A percentile compares a stretch with the other conserved stretches of the same genome.
These are phyloP conservation scores for Patiria pectinifera DNA, from an alignment of 53 echinoderm and acorn worm genomes.

Conservation along the genomic window DNA sequence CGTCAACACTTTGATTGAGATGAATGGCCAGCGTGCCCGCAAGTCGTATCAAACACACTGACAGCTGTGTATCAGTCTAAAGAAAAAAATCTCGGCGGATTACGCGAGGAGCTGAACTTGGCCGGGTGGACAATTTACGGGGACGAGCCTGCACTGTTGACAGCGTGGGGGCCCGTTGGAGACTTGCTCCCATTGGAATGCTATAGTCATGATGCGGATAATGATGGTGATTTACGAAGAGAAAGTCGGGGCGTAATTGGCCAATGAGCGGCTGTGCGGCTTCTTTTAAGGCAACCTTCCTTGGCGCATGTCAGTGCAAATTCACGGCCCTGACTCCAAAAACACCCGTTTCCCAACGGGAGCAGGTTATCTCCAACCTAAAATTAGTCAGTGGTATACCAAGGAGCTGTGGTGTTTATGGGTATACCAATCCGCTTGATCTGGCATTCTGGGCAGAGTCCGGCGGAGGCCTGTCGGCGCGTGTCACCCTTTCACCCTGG, in stretches of 20 bases:
- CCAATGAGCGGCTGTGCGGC: conserved; percentile 47
- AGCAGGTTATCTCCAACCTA: not conserved
- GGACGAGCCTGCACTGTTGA: conserved; percentile 38
- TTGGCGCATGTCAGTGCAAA: not conserved
- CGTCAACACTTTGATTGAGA: conserved; percentile 61
- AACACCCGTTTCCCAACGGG: not conserved
- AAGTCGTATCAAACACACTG: conserved; percentile 51
- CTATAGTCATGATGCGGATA: conserved; percentile 35
- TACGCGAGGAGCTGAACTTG: conserved; percentile 1
- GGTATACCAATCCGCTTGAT: too few relatives aligned
- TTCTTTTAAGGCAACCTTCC: conserved; percentile 40
- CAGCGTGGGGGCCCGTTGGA: conserved; percentile 35
- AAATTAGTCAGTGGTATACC: too few relatives aligned
- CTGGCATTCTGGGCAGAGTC: too few relatives aligned
- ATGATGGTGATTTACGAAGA: conserved; percentile 55
- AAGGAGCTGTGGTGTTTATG: too few relatives aligned
- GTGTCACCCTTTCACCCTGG: too few relatives aligned
- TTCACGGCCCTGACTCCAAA: not conserved
- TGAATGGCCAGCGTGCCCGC: conserved; percentile 55
- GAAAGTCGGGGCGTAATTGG: conserved; percentile 51
- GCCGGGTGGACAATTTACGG: conserved; percentile 39
- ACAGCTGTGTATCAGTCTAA: conserved; percentile 56
- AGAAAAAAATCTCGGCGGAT: conserved; percentile 4
- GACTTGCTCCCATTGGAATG: conserved; percentile 15
- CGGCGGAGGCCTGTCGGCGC: too few relatives aligned